Percentiles rank a stretch among this genome's conserved stretches.
Conservation (phyloP, 1,140 invertebrate genomes). For the Neomicropteryx cornuta region DNA sequence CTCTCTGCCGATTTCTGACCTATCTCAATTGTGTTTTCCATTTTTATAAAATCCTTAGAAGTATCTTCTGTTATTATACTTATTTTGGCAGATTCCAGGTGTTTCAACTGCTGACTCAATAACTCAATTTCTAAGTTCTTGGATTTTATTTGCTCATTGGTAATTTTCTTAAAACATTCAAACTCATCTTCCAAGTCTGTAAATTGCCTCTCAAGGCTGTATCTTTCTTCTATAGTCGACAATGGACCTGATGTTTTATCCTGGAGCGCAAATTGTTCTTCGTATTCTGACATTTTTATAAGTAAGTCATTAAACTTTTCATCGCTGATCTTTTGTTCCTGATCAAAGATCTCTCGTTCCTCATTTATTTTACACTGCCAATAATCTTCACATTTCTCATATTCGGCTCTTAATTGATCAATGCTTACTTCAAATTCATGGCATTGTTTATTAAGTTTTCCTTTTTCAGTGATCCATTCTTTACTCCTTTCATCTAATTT, state of each 20-base stretch:
- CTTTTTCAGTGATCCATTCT: slow-evolving; percentile 29
- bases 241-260: slow-evolving; percentile 39
- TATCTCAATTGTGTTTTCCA: neutral
- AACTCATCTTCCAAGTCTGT: slow-evolving; percentile 60
- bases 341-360: slow-evolving; percentile 60
- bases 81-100: slow-evolving; percentile 17
- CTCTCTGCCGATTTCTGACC: neutral
- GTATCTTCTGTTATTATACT: neutral
- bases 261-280: slow-evolving; percentile 55
- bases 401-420: slow-evolving; percentile 61
- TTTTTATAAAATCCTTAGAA: slow-evolving; percentile 1
- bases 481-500: too few species aligned
- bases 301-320: slow-evolving; percentile 65
- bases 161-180: slow-evolving; percentile 38
- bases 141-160: slow-evolving; percentile 30
- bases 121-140: slow-evolving; percentile 44
- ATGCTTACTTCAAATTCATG: slow-evolving; percentile 58
- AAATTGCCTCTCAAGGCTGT: slow-evolving; percentile 61
- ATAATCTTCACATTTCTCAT: slow-evolving; percentile 77
- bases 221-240: slow-evolving; percentile 65
- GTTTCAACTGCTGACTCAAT: slow-evolving; percentile 39
- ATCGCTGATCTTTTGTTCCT: slow-evolving; percentile 65
- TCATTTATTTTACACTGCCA: slow-evolving; percentile 69
- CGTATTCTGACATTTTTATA: slow-evolving; percentile 66
- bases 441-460: slow-evolving; percentile 41